phyloP scores from a whole-genome alignment of 2,888 invertebrate genomes.

The Sarcophaga caerulescens region DNA sequence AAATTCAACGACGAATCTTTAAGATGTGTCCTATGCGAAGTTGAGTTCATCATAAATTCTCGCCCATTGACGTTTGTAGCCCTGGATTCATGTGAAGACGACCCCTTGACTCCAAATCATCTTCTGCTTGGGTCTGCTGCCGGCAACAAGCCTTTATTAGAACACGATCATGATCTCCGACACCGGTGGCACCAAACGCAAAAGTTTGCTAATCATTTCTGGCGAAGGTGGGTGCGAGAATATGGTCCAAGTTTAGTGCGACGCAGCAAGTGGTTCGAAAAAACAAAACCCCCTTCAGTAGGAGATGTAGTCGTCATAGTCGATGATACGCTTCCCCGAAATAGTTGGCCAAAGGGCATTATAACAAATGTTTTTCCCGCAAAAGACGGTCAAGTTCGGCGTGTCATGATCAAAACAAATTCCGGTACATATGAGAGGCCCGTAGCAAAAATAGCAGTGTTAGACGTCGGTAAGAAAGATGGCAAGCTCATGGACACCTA shows the following conservation, averaged over 20 bases:
- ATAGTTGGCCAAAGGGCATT: constrained; percentile 58
- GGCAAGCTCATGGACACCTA: too few species aligned
- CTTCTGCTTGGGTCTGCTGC: constrained; percentile 51
- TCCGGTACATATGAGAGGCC: constrained; percentile 1
- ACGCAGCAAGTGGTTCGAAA: constrained; percentile 60
- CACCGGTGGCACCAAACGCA: constrained; percentile 61
- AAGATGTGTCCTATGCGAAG: constrained; percentile 43
- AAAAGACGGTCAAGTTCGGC: constrained; percentile 31
- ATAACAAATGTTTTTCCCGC: background rate
- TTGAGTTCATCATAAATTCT: too few species aligned
- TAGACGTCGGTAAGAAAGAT: constrained; percentile 6
- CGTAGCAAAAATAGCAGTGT: constrained; percentile 12
- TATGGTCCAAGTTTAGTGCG: constrained; percentile 50
- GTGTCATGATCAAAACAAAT: background rate
- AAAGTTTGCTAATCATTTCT: constrained; percentile 63
- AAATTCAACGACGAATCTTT: constrained; percentile 62
- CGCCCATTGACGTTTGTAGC: too few species aligned
- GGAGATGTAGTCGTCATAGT: constrained; percentile 59
- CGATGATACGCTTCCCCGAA: constrained; percentile 54
- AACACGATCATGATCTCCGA: constrained; percentile 41
- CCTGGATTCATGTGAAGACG: too few species aligned
- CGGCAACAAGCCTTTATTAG: constrained; percentile 40
- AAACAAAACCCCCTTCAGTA: constrained; percentile 41
- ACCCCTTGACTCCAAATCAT: constrained; percentile 67
- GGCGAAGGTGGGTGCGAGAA: constrained; percentile 63